These are phyloP conservation scores for Penaeus japonicus DNA, from an alignment of 1,140 invertebrate genomes.

Conservation along the genomic window DNA sequence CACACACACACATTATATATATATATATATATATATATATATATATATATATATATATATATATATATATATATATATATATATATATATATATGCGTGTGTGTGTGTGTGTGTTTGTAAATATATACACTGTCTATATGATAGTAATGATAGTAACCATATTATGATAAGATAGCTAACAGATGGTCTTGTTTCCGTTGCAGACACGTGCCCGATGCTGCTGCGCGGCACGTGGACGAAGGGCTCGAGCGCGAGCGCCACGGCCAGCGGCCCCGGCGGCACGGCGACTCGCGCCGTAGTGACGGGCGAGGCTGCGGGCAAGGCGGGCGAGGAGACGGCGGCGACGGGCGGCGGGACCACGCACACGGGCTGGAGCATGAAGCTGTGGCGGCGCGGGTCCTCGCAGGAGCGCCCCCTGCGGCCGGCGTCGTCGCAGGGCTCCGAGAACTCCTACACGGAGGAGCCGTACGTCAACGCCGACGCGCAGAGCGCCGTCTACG, in stretches of 20 bases:
- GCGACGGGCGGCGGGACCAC: slow-evolving; percentile 14
- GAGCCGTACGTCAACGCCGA: slow-evolving; percentile 60
- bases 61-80: too few relatives aligned
- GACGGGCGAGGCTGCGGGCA: not conserved
- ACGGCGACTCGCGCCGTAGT: not conserved
- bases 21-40: too few relatives aligned
- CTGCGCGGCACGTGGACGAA: slow-evolving; percentile 49
- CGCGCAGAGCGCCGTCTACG: slow-evolving; percentile 60
- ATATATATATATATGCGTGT: too few relatives aligned
- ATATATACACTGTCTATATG: not conserved
- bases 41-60: too few relatives aligned
- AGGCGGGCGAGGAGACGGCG: not conserved
- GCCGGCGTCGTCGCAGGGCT: slow-evolving; percentile 52
- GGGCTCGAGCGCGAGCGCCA: slow-evolving; percentile 29
- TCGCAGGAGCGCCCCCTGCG: slow-evolving; percentile 55
- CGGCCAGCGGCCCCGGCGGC: not conserved
- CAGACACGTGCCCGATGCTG: slow-evolving; percentile 53
- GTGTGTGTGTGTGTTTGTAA: not conserved
- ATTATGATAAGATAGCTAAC: not conserved
- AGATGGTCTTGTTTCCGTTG: not conserved
- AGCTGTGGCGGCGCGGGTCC: slow-evolving; percentile 55
- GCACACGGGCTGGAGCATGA: slow-evolving; percentile 54
- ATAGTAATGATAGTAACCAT: not conserved
- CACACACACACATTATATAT: too few relatives aligned
- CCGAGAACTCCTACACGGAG: slow-evolving; percentile 60